Evolutionary conservation across 2,888 invertebrate species (phyloP).

Genomic region (Phaedon cochleariae): DNA sequence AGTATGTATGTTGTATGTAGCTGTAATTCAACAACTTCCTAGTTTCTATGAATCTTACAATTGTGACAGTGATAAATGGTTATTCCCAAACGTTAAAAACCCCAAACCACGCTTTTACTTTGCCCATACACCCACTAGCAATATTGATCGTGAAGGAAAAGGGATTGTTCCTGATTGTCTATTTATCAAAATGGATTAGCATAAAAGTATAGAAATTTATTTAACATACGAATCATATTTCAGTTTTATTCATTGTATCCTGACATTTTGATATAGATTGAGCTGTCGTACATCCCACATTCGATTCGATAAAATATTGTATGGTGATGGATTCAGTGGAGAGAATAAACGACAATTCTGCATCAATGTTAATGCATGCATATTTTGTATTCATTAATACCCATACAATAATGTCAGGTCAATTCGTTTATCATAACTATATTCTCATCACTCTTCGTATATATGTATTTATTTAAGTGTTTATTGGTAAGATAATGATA

Average conservation of each 20-base stretch:
- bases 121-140: constrained; percentile 8
- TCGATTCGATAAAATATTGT: neutral
- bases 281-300: neutral
- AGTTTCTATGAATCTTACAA: neutral
- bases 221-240: neutral
- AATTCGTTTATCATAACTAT: constrained; percentile 6
- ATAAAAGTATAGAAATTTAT: neutral
- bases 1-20: too few relatives aligned
- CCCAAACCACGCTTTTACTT: constrained; percentile 5
- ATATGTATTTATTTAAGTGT: too few relatives aligned
- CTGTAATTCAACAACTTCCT: too few relatives aligned
- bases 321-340: neutral
- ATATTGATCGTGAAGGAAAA: neutral
- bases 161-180: neutral
- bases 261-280: neutral
- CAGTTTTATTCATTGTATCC: neutral
- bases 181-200: neutral
- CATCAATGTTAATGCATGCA: neutral
- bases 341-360: neutral
- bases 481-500: neutral
- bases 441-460: neutral
- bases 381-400: neutral
- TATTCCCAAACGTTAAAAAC: constrained; percentile 6
- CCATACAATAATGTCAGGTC: neutral
- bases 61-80: constrained; percentile 21